phyloP scores from a whole-genome alignment of 2,888 invertebrate species.

The Euzetes globulus region DNA sequence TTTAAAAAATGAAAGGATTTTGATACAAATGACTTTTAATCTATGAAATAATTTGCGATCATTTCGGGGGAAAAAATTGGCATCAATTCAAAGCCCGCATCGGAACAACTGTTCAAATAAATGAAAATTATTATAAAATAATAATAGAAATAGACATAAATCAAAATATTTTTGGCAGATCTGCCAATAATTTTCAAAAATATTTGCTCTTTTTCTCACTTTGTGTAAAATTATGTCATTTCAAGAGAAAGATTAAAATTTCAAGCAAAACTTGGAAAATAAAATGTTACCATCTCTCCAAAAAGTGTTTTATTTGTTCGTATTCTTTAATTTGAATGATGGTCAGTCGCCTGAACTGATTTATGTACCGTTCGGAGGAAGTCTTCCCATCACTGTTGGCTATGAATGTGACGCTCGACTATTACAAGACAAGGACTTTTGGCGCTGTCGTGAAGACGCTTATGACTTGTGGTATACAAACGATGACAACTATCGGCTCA shows the following conservation, averaged over 20 bases:
- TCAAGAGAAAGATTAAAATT: too few relatives aligned
- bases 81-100: background rate
- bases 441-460: background rate
- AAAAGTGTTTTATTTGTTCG: too few relatives aligned
- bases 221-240: too few relatives aligned
- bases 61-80: too few relatives aligned
- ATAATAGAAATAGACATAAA: too few relatives aligned
- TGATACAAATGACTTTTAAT: background rate
- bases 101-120: background rate
- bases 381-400: background rate
- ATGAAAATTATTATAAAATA: background rate
- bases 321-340: background rate
- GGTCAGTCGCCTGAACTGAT: background rate
- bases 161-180: too few relatives aligned
- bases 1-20: background rate
- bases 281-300: too few relatives aligned
- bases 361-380: background rate
- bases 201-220: too few relatives aligned
- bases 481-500: background rate
- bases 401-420: background rate
- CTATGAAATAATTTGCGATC: background rate
- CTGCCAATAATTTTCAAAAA: too few relatives aligned
- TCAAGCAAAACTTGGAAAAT: too few relatives aligned
- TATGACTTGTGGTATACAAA: conserved; percentile 15
- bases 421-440: background rate